Conservation (phyloP, 2,888 invertebrate species). For the Euplexia lucipara region DNA sequence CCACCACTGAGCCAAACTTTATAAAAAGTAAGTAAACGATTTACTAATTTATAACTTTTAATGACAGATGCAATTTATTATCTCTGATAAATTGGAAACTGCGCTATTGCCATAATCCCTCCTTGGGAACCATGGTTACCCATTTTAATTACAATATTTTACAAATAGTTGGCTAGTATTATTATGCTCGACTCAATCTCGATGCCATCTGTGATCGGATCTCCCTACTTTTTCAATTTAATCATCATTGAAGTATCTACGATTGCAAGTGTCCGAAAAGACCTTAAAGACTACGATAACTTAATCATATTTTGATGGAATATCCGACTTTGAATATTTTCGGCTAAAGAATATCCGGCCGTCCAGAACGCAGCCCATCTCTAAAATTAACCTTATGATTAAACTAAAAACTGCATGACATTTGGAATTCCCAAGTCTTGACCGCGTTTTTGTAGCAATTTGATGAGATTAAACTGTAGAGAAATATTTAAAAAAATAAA, state of each 20-base stretch:
- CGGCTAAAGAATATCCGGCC: conserved; percentile 1
- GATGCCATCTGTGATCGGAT: no score
- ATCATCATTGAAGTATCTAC: no score
- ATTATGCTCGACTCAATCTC: no score
- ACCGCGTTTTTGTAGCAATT: conserved; percentile 34
- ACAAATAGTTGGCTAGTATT: background rate
- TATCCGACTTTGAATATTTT: background rate
- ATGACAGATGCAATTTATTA: background rate
- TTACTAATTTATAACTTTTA: background rate
- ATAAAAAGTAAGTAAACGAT: background rate
- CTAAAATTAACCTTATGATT: background rate
- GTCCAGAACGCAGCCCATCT: background rate
- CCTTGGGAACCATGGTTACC: no score
- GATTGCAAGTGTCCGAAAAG: no score
- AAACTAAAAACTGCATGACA: conserved; percentile 20
- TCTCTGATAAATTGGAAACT: background rate
- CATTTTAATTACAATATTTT: background rate
- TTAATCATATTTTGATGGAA: background rate
- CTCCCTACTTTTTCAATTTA: no score
- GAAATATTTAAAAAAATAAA: background rate
- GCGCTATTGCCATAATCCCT: background rate
- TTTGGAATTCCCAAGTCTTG: conserved; percentile 28
- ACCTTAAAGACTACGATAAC: no score
- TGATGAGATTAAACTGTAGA: conserved; percentile 1
- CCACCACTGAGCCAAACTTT: background rate